Base-by-base conservation (phyloP, 2,797 vertebrate genomes). In the Coracias cyanogaster region DNA sequence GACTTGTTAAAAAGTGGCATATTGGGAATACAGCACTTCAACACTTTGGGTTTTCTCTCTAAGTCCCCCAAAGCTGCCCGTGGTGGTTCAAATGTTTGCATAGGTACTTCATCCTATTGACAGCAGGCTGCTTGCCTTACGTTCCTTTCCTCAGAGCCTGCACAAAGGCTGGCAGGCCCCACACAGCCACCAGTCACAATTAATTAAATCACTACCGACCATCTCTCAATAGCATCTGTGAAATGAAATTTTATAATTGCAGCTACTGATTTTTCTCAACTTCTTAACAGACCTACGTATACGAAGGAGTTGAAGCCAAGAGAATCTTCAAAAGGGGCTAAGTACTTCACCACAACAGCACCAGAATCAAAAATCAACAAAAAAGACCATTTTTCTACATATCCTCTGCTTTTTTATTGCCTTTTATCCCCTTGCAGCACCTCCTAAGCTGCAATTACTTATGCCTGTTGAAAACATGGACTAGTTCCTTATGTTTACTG, bases 221-320 rank as follows among this genome's bases (percentile, higher is more conserved):
- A 18, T 39, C 41, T 66, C 51, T 82, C 33, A 46, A 64, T 12
- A 29, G 6, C 13, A 90, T 14, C 25, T 61, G 16, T 21, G 25
- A 93, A 88, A 90, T 16, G 4, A 58, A 80, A 43, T 6, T 71
- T 61, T 41, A 10, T 54, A 62, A 79, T 29, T 81, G 24, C 45
- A 74, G 46, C 25, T 31, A 65, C 48, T 94, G 66, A 93, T 73
- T 77, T 62, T 90, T 43, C 66, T 80, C 72, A 24, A 77, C 93
- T 64, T 78, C 82, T 96, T 97, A 96, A 92, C 98, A 99, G 99
- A 98, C 78, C 89, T 99, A 99, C 14, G 8, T 12, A 49, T 99
- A 99, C 4, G 99, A 99, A 52, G 99, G 99, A 72, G 98, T 99
- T 45, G 98, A 99, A 22, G 98, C 99, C 73, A 99, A 98, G 97